Percentiles rank a stretch among this genome's conserved stretches.
Evolutionary conservation across 2,888 invertebrate species (phyloP).

Genomic region (Deroplatys truncata): DNA sequence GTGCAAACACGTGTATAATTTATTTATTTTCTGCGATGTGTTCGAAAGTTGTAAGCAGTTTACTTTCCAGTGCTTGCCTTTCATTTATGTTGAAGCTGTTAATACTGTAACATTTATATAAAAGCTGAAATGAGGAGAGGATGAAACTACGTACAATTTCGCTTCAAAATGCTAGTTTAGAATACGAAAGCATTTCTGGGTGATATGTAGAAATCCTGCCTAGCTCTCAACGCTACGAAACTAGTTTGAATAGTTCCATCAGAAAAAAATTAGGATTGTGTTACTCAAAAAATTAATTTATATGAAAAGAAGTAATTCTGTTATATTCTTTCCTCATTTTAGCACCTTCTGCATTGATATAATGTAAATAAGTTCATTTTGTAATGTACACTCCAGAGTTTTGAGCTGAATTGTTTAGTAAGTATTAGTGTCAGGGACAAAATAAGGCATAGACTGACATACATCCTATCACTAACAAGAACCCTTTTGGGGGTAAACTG

Average conservation of each 20-base stretch:
- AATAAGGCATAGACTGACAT: not conserved
- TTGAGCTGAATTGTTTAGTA: not conserved
- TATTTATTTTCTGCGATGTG: not conserved
- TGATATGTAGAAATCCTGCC: too few species aligned
- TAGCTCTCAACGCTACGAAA: too few species aligned
- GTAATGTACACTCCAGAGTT: not conserved
- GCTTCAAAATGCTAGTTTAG: too few species aligned
- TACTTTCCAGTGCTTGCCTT: not conserved
- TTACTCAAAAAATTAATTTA: too few species aligned
- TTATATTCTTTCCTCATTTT: not conserved
- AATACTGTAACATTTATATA: not conserved
- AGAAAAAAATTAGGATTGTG: too few species aligned
- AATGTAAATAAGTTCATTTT: not conserved
- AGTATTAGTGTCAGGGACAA: not conserved
- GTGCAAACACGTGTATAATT: not conserved
- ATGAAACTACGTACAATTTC: not conserved
- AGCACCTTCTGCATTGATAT: not conserved
- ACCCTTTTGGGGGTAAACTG: not conserved
- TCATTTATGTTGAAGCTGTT: not conserved
- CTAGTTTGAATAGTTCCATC: too few species aligned
- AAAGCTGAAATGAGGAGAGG: not conserved
- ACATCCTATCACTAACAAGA: not conserved
- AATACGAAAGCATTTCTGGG: too few species aligned
- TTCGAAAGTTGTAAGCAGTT: not conserved
- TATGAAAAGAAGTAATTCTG: not conserved